Percentiles rank a stretch among this genome's conserved stretches.
phyloP scores from a whole-genome alignment of 2,888 invertebrate species.

The Chrysotoxum bicinctum region DNA sequence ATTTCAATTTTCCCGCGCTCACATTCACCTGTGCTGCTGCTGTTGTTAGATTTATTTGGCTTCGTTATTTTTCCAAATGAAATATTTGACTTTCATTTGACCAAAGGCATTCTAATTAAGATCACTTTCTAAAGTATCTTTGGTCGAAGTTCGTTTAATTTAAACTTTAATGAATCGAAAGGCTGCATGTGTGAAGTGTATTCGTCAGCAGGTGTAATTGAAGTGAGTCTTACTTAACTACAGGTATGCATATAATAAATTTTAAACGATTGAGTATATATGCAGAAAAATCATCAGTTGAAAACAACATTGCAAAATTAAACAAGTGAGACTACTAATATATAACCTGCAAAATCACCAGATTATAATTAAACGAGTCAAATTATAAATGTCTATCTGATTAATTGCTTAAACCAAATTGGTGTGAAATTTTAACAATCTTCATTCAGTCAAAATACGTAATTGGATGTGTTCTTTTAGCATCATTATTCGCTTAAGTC shows the following conservation, averaged over 20 bases:
- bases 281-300: no score
- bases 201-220: not conserved
- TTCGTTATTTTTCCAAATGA: not conserved
- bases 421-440: no score
- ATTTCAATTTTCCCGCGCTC: conserved; percentile 25
- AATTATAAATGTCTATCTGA: no score
- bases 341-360: no score
- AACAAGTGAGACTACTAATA: no score
- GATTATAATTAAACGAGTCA: no score
- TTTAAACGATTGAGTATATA: not conserved
- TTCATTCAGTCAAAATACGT: no score
- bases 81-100: conserved; percentile 58
- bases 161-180: conserved; percentile 34
- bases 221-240: not conserved
- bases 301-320: no score
- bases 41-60: not conserved
- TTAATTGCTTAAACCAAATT: no score
- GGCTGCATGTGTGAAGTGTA: not conserved
- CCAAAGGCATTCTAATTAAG: conserved; percentile 62
- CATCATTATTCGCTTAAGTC: no score
- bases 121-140: conserved; percentile 62
- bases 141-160: conserved; percentile 36
- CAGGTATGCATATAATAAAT: not conserved
- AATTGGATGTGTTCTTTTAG: no score
- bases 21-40: conserved; percentile 30